Conservation (phyloP, 1,140 invertebrate species). For the Uloborus diversus region DNA sequence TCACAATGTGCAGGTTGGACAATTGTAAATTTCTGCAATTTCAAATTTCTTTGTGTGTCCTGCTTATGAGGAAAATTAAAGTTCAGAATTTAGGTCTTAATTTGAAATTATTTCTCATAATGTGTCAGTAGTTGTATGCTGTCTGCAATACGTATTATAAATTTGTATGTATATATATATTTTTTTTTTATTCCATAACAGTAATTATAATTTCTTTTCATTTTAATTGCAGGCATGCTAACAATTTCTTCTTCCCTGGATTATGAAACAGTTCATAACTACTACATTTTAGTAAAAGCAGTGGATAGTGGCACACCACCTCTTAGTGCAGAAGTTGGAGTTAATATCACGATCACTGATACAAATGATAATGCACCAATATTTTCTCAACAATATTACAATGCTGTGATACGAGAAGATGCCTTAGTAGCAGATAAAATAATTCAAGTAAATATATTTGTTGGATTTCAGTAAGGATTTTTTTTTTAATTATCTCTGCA, state of each 20-base stretch:
- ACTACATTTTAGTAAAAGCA: conserved; percentile 86
- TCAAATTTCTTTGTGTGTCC: too few species aligned
- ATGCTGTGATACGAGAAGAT: conserved; percentile 81
- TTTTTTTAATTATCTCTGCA: background rate
- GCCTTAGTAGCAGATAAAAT: conserved; percentile 75
- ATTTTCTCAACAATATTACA: conserved; percentile 83
- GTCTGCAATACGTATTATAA: conserved; percentile 78
- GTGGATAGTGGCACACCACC: conserved; percentile 86
- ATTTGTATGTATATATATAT: background rate
- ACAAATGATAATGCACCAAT: conserved; percentile 89
- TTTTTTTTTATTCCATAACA: background rate
- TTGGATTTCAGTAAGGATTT: conserved; percentile 63
- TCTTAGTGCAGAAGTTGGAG: conserved; percentile 79
- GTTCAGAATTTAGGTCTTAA: too few species aligned
- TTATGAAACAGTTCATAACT: conserved; percentile 81
- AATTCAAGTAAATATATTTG: conserved; percentile 64
- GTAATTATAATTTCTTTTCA: conserved; percentile 69
- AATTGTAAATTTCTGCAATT: too few species aligned
- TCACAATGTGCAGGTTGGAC: too few species aligned
- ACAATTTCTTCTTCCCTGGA: conserved; percentile 77
- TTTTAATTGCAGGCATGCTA: conserved; percentile 66
- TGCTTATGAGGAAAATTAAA: too few species aligned
- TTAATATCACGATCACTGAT: conserved; percentile 87
- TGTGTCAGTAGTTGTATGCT: too few species aligned
- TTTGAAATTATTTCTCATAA: too few species aligned